A percentile compares a stretch with the other conserved stretches of the same genome.
Evolutionary conservation across 2,888 invertebrate species (phyloP).

Genomic region (Zhuqinia jingwanae): DNA sequence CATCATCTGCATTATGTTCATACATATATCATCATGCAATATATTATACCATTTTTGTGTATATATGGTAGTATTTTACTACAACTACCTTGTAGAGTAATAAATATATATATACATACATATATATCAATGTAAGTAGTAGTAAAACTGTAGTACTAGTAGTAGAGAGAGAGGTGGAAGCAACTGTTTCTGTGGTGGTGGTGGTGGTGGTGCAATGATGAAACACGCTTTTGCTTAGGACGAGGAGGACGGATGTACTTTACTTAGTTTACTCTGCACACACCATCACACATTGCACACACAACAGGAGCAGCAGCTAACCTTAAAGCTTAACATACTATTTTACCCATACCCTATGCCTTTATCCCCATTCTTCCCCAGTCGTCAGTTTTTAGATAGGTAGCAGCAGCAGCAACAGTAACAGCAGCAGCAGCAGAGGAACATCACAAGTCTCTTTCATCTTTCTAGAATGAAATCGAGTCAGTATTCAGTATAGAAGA

Average conservation of each 20-base stretch:
- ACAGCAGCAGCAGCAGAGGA: not conserved
- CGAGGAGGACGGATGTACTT: too few species aligned
- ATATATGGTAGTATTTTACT: conserved; percentile 48
- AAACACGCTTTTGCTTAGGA: not conserved
- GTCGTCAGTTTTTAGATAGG: not conserved
- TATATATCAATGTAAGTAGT: not conserved
- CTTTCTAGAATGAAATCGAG: conserved; percentile 66
- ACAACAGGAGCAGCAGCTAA: too few species aligned
- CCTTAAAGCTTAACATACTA: too few species aligned
- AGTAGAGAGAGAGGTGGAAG: not conserved
- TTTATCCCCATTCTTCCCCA: not conserved
- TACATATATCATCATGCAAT: too few species aligned
- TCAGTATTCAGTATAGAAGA: not conserved
- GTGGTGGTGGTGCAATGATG: conserved; percentile 23
- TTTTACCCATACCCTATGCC: too few species aligned
- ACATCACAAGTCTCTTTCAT: not conserved
- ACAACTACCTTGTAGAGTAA: not conserved
- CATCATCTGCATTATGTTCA: not conserved
- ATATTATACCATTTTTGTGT: conserved; percentile 15
- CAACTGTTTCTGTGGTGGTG: not conserved
- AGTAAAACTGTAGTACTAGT: conserved; percentile 28
- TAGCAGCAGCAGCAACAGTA: not conserved
- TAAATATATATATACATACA: too few species aligned
- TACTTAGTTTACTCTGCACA: too few species aligned
- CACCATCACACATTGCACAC: too few species aligned